A percentile compares a stretch with the other conserved stretches of the same genome.
Evolutionary conservation across 2,888 invertebrate genomes (phyloP).

Genomic region (Zhengitettix transpicula): DNA sequence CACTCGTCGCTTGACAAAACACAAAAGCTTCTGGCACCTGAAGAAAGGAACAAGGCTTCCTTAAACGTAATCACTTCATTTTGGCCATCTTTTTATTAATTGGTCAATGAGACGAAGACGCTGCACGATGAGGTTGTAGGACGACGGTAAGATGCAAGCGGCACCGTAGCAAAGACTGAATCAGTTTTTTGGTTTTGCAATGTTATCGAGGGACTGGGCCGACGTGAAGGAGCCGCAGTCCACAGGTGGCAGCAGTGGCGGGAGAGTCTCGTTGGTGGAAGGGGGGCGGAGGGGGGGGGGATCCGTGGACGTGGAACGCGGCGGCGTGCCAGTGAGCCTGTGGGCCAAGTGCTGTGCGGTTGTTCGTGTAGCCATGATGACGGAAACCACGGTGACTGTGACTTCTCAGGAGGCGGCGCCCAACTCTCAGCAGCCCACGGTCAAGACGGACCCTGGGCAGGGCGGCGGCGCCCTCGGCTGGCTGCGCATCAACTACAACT

Average conservation of each 20-base stretch:
- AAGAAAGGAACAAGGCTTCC: too few relatives aligned
- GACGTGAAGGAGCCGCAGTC: background rate
- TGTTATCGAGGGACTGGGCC: too few relatives aligned
- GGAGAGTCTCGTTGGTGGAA: background rate
- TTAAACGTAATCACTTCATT: too few relatives aligned
- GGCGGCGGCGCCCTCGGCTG: background rate
- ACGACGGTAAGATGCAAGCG: too few relatives aligned
- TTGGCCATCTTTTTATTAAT: too few relatives aligned
- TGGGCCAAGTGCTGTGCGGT: background rate
- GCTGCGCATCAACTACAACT: background rate
- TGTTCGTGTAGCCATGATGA: slow-evolving; percentile 40
- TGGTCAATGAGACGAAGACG: too few relatives aligned
- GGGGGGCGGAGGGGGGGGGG: background rate
- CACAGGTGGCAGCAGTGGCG: background rate
- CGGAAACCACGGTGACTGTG: slow-evolving; percentile 68
- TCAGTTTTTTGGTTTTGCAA: too few relatives aligned
- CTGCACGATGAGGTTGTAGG: too few relatives aligned
- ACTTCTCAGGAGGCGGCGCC: background rate
- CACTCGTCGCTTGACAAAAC: too few relatives aligned
- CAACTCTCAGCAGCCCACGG: background rate
- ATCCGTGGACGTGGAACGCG: background rate
- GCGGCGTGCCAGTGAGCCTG: background rate
- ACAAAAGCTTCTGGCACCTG: too few relatives aligned
- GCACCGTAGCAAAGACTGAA: too few relatives aligned
- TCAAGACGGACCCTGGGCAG: background rate